Percentiles rank a stretch among this genome's conserved stretches.
Evolutionary conservation across 2,888 invertebrate genomes (phyloP).

Genomic region (Allolobophora icterica): DNA sequence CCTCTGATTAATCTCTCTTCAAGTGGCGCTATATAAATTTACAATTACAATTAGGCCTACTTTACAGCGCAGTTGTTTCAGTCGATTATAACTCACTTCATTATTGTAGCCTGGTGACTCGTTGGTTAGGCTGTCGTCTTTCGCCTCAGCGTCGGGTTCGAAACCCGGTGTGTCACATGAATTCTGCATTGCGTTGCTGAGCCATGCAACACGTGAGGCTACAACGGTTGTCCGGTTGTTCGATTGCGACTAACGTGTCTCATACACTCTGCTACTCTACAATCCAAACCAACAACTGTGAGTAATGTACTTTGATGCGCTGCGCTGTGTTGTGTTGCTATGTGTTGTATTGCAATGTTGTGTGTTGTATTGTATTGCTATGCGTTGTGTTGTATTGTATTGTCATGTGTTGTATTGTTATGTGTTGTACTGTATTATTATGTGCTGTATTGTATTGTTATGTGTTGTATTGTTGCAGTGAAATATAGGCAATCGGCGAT

Average conservation of each 20-base stretch:
- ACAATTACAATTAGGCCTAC: too few relatives aligned
- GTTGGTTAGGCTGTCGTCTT: constrained; percentile 17
- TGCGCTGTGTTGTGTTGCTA: too few relatives aligned
- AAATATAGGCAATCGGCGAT: too few relatives aligned
- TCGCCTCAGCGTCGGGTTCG: not conserved
- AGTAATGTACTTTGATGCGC: not conserved
- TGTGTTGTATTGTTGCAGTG: not conserved
- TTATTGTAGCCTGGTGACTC: not conserved
- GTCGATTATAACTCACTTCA: not conserved
- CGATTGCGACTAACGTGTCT: not conserved
- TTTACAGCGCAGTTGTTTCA: not conserved
- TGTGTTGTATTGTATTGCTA: not conserved
- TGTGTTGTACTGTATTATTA: too few relatives aligned
- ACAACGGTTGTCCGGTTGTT: not conserved
- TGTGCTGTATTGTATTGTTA: not conserved
- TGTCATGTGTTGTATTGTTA: not conserved
- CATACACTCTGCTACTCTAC: not conserved
- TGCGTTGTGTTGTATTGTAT: not conserved
- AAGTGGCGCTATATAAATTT: too few relatives aligned
- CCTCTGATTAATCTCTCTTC: too few relatives aligned
- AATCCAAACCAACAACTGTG: not conserved
- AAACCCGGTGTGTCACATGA: not conserved
- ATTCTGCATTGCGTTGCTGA: not conserved
- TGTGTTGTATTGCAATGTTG: too few relatives aligned
- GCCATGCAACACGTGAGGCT: not conserved